A percentile compares a stretch with the other conserved stretches of the same genome.
phyloP scores from a whole-genome alignment of 2,797 vertebrate genomes.

The Sylvia borin region DNA sequence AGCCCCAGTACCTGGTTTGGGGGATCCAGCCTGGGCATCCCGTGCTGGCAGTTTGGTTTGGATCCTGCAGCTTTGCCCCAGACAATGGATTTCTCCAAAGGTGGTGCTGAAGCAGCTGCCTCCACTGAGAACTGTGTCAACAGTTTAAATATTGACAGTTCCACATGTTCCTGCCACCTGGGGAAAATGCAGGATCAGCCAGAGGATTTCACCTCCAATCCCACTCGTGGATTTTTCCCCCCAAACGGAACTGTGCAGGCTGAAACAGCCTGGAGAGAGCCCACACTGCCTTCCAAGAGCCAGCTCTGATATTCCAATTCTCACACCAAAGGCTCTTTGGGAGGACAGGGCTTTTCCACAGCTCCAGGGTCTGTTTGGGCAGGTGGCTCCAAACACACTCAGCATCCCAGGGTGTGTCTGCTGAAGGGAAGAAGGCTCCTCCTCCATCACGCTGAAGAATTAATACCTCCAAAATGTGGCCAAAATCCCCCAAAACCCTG shows the following conservation, averaged over 20 bases:
- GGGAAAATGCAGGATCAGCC: background rate
- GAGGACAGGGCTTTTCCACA: background rate
- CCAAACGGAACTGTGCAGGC: background rate
- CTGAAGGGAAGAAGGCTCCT: background rate
- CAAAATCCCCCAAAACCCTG: background rate
- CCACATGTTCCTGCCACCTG: background rate
- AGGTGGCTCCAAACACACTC: background rate
- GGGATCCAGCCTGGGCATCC: background rate
- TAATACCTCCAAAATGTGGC: background rate
- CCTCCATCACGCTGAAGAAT: background rate
- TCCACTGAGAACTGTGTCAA: background rate
- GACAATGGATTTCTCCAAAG: background rate
- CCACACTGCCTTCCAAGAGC: background rate
- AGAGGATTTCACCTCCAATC: background rate
- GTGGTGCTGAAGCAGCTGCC: slow-evolving; percentile 10
- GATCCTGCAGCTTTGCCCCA: background rate
- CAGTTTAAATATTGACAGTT: slow-evolving; percentile 1
- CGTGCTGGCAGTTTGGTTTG: background rate
- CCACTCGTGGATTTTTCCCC: background rate
- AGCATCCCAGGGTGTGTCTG: background rate
- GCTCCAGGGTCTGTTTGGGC: background rate
- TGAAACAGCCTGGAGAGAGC: background rate
- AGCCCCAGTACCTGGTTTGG: background rate
- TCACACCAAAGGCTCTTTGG: background rate
- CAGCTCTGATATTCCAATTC: background rate